These are phyloP conservation scores for Sebastes flavidus DNA, from an alignment of 2,797 vertebrate species.

Conservation along the genomic window DNA sequence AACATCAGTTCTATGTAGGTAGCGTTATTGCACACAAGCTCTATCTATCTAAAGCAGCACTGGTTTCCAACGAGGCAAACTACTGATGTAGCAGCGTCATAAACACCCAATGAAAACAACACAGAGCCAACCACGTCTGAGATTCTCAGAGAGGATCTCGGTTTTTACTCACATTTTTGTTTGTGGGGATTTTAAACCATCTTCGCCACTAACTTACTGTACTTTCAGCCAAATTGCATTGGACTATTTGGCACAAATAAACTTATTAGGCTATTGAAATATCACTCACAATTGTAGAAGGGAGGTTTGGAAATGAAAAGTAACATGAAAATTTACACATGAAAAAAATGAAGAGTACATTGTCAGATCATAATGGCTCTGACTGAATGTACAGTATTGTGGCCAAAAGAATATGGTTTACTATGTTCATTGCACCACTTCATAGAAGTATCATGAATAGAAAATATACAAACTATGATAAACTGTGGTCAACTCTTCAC, in stretches of 20 bases:
- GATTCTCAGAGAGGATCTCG: constrained; percentile 3
- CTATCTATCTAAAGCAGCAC: constrained; percentile 73
- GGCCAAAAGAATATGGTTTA: constrained; percentile 28
- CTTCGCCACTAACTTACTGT: not conserved
- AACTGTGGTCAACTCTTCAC: constrained; percentile 25
- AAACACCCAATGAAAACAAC: constrained; percentile 61
- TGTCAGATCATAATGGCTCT: constrained; percentile 8
- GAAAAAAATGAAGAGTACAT: not conserved
- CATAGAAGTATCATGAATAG: constrained; percentile 69
- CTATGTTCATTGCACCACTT: constrained; percentile 58
- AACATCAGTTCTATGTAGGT: constrained; percentile 60
- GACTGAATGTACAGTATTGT: constrained; percentile 16
- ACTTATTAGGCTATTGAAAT: not conserved
- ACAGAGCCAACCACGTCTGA: constrained; percentile 37
- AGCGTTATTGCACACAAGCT: constrained; percentile 73
- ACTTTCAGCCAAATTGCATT: not conserved
- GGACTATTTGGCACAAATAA: constrained; percentile 21
- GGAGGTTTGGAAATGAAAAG: constrained; percentile 1
- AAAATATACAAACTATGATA: constrained; percentile 49
- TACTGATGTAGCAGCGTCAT: constrained; percentile 60
- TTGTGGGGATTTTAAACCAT: not conserved
- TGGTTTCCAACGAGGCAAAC: constrained; percentile 68
- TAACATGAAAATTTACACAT: constrained; percentile 5
- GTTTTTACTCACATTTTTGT: constrained; percentile 9
- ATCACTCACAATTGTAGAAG: not conserved